Evolutionary conservation across 2,888 invertebrate species (phyloP).

Genomic region (Caenorhabditis panamensis): DNA sequence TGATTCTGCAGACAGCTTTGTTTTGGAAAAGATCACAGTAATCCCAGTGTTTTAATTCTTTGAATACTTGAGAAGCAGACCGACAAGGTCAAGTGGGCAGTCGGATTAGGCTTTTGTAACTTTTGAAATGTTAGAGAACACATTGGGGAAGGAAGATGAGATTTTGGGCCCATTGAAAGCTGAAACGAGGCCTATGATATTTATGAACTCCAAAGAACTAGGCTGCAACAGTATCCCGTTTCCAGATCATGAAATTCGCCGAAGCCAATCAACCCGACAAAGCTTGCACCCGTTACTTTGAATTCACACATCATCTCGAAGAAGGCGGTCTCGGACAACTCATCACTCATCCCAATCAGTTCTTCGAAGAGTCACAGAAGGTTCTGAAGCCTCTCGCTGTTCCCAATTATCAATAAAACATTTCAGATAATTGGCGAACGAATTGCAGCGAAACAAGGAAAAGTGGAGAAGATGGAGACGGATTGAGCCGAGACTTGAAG

Average conservation of each 20-base stretch:
- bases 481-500: no score
- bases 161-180: background rate
- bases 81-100: no score
- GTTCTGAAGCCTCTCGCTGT: constrained; percentile 49
- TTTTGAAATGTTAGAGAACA: no score
- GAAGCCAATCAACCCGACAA: constrained; percentile 70
- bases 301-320: constrained; percentile 75
- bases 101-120: no score
- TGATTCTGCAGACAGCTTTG: no score
- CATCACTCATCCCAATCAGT: constrained; percentile 81
- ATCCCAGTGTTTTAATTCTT: no score
- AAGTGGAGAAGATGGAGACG: constrained; percentile 43
- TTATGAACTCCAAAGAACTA: background rate
- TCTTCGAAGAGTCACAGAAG: constrained; percentile 75
- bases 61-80: no score
- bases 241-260: constrained; percentile 67
- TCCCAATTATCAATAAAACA: background rate
- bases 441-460: constrained; percentile 37
- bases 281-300: constrained; percentile 80
- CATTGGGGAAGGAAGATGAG: no score
- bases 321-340: constrained; percentile 74
- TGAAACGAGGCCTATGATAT: background rate
- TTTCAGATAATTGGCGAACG: constrained; percentile 38
- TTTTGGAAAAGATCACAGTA: no score
- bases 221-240: background rate